Conservation (phyloP, 2,888 invertebrate genomes). For the Habroteleia sp. region DNA sequence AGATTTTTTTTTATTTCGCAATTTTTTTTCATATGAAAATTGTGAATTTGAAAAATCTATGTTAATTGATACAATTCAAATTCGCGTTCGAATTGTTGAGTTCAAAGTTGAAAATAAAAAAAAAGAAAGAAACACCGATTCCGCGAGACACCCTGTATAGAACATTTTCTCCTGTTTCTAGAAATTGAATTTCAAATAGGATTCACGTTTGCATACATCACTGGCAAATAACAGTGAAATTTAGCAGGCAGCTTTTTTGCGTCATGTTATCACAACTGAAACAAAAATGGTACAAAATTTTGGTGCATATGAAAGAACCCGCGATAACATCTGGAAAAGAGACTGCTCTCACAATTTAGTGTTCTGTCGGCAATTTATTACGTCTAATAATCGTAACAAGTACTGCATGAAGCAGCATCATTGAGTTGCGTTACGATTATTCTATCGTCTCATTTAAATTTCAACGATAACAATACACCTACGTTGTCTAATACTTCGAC, state of each 20-base stretch:
- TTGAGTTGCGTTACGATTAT: slow-evolving; percentile 31
- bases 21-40: no score
- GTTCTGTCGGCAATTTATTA: slow-evolving; percentile 16
- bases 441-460: slow-evolving; percentile 45
- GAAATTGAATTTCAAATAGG: slow-evolving; percentile 44
- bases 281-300: slow-evolving; percentile 17
- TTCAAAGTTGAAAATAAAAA: not conserved
- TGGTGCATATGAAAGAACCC: slow-evolving; percentile 4
- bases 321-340: slow-evolving; percentile 14
- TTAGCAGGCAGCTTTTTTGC: slow-evolving; percentile 8
- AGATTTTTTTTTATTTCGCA: no score
- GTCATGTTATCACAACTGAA: slow-evolving; percentile 18
- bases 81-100: not conserved
- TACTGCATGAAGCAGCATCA: slow-evolving; percentile 1
- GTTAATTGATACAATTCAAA: not conserved
- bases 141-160: slow-evolving; percentile 1
- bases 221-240: slow-evolving; percentile 8
- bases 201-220: slow-evolving; percentile 29
- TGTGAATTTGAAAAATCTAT: no score
- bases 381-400: slow-evolving; percentile 26
- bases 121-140: slow-evolving; percentile 2
- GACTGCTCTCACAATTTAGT: slow-evolving; percentile 1
- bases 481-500: slow-evolving; percentile 27
- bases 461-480: slow-evolving; percentile 31
- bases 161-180: slow-evolving; percentile 13